A percentile compares a stretch with the other conserved stretches of the same genome.
Conservation (phyloP, 2,113 vertebrate species). For the Vanacampus margaritifer region DNA sequence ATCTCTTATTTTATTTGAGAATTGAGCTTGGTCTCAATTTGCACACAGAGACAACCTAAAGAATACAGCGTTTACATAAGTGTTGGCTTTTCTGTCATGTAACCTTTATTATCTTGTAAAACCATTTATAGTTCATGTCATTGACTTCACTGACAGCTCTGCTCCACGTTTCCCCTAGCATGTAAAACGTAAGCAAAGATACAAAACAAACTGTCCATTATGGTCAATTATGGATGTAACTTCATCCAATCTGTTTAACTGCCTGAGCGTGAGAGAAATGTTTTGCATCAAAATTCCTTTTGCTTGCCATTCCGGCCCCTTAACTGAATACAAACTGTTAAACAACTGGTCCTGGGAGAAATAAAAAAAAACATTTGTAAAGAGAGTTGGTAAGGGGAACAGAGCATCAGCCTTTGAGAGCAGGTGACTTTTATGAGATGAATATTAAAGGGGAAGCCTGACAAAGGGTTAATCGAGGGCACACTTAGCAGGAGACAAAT, state of each 20-base stretch:
- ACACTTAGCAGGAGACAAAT: conserved; percentile 23
- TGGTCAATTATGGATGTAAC: conserved; percentile 9
- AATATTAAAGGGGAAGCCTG: conserved; percentile 2
- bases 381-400: conserved; percentile 4
- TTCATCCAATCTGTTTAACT: conserved; percentile 9
- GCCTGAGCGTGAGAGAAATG: conserved; percentile 3
- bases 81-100: not conserved
- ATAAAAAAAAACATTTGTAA: conserved; percentile 14
- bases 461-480: conserved; percentile 33
- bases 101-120: conserved; percentile 20
- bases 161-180: not conserved
- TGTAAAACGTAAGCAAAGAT: conserved; percentile 2
- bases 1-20: not conserved
- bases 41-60: conserved; percentile 27
- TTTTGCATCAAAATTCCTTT: conserved; percentile 17
- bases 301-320: conserved; percentile 10
- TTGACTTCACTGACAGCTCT: conserved; percentile 2
- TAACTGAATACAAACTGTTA: not conserved
- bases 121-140: conserved; percentile 22
- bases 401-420: conserved; percentile 9
- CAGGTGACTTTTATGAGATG: not conserved
- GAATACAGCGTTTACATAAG: conserved; percentile 34
- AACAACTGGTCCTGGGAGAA: conserved; percentile 7
- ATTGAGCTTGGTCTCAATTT: conserved; percentile 5
- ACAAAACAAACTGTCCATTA: conserved; percentile 5